These are phyloP conservation scores for Noctuana brunneofusca DNA, from an alignment of 2,888 invertebrate genomes.

Conservation along the genomic window DNA sequence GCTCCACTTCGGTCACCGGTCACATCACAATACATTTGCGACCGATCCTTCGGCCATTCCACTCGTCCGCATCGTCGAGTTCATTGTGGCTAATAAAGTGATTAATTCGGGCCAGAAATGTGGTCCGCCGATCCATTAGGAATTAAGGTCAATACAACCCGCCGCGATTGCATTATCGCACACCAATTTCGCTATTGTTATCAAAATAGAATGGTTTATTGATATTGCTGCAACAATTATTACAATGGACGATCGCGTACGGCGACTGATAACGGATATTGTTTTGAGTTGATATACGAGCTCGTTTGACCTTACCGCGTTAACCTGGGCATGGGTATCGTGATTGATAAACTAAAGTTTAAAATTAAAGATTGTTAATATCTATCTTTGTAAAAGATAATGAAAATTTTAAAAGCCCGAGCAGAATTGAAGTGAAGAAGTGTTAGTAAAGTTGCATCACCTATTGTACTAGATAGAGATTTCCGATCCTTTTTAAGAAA, in stretches of 20 bases:
- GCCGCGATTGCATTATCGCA: conserved; percentile 51
- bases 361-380: too few relatives aligned
- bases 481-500: too few relatives aligned
- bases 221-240: conserved; percentile 37
- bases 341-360: background rate
- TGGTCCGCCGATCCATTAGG: conserved; percentile 69
- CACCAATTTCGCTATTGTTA: conserved; percentile 51
- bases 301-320: background rate
- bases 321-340: background rate
- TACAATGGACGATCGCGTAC: conserved; percentile 45
- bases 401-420: too few relatives aligned
- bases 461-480: too few relatives aligned
- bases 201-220: conserved; percentile 57
- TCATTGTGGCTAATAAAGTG: conserved; percentile 75
- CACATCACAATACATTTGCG: conserved; percentile 49
- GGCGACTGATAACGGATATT: background rate
- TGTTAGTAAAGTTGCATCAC: too few relatives aligned
- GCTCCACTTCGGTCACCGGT: conserved; percentile 61
- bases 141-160: conserved; percentile 67
- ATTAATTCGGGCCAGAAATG: conserved; percentile 73
- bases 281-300: background rate
- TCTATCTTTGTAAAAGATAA: too few relatives aligned
- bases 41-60: conserved; percentile 57
- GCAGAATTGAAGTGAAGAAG: too few relatives aligned
- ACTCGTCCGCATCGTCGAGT: conserved; percentile 53